These are phyloP conservation scores for Panagrolaimus sp. DNA, from an alignment of 1,140 invertebrate species.

Conservation along the genomic window DNA sequence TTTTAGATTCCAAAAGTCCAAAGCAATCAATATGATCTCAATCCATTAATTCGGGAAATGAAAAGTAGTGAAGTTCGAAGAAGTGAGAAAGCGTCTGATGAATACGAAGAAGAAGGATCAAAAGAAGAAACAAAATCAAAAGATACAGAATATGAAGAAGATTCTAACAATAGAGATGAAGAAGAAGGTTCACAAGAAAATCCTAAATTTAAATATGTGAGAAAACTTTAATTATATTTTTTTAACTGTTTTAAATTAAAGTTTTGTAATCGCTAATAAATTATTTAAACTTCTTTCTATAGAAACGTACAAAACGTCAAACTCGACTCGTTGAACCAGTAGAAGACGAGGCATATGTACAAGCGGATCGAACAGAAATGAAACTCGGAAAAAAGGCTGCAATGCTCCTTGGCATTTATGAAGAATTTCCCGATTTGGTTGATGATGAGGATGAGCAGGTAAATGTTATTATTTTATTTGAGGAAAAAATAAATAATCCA, in stretches of 20 bases:
- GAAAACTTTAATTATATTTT: background rate
- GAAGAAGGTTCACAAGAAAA: background rate
- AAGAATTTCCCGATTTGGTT: conserved; percentile 21
- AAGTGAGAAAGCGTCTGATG: conserved; percentile 10
- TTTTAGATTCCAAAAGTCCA: background rate
- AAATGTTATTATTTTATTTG: background rate
- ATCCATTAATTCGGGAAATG: background rate
- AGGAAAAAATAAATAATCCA: background rate
- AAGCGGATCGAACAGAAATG: background rate
- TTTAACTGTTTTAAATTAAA: too few relatives aligned
- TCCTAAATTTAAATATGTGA: background rate
- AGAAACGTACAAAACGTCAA: conserved; percentile 13
- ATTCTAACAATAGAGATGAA: conserved; percentile 1
- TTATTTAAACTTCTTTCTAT: conserved; percentile 14
- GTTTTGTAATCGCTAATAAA: background rate
- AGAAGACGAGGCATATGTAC: background rate
- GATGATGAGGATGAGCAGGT: conserved; percentile 18
- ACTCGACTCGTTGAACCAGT: conserved; percentile 5
- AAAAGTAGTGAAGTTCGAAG: conserved; percentile 9
- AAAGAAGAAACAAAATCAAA: conserved; percentile 16
- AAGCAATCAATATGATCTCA: background rate
- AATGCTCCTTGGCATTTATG: conserved; percentile 25
- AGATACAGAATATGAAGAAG: background rate
- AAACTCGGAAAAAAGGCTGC: conserved; percentile 25
- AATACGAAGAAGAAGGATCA: conserved; percentile 14